These are phyloP conservation scores for Porites lutea DNA, from an alignment of 64 coral and sea anemone genomes.

Conservation along the genomic window DNA sequence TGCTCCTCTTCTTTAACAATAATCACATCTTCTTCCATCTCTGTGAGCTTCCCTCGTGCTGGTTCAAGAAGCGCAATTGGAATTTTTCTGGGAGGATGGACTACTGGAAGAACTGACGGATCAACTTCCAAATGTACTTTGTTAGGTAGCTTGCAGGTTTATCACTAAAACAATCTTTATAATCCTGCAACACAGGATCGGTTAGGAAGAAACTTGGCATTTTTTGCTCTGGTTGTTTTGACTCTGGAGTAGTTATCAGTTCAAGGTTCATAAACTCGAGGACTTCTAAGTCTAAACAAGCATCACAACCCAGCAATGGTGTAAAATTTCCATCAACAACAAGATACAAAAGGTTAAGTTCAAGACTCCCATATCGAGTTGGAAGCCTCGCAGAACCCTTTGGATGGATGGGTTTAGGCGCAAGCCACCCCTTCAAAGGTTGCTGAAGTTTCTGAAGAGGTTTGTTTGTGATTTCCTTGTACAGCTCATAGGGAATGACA, in stretches of 20 bases:
- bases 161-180: constrained; percentile 30
- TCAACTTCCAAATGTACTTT: constrained; percentile 33
- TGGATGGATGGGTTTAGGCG: constrained; percentile 23
- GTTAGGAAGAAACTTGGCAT: background rate
- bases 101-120: constrained; percentile 12
- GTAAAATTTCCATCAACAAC: constrained; percentile 56
- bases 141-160: background rate
- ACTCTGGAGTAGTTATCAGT: constrained; percentile 21
- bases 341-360: constrained; percentile 56
- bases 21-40: constrained; percentile 72
- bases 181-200: constrained; percentile 11
- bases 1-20: constrained; percentile 67
- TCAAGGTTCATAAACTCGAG: constrained; percentile 30
- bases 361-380: background rate
- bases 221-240: background rate
- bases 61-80: constrained; percentile 33
- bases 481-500: constrained; percentile 44
- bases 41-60: constrained; percentile 24
- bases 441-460: constrained; percentile 1
- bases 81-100: constrained; percentile 10
- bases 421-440: constrained; percentile 38
- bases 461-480: constrained; percentile 33
- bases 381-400: background rate
- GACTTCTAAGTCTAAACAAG: constrained; percentile 46
- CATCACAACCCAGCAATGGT: constrained; percentile 61